Conservation (phyloP, 2,113 vertebrate genomes). For the Grammomys dolichurus region DNA sequence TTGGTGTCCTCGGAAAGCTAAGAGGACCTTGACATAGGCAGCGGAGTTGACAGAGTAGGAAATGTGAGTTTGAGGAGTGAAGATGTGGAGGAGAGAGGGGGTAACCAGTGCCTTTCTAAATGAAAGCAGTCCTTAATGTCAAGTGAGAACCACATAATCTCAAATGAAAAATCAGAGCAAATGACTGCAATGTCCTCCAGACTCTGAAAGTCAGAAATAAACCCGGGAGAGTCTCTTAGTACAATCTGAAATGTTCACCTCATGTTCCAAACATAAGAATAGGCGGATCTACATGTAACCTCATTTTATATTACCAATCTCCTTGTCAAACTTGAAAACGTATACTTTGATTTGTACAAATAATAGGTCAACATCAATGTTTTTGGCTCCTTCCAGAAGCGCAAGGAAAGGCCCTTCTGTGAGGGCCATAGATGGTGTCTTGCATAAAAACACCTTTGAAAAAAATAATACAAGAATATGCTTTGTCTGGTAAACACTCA, state of each 20-base stretch:
- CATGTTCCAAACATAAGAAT: slow-evolving; percentile 17
- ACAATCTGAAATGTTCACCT: slow-evolving; percentile 22
- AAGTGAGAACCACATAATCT: slow-evolving; percentile 11
- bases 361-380: neutral
- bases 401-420: neutral
- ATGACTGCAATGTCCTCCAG: neutral
- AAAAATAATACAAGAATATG: slow-evolving; percentile 32
- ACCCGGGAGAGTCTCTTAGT: neutral
- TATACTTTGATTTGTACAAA: neutral
- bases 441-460: neutral
- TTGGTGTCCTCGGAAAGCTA: neutral
- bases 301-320: slow-evolving; percentile 37
- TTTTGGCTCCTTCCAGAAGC: neutral
- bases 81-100: neutral
- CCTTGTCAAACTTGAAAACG: neutral
- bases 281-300: neutral
- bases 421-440: neutral
- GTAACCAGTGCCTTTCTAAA: neutral
- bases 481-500: slow-evolving; percentile 52
- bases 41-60: neutral
- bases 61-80: slow-evolving; percentile 5
- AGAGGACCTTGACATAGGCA: neutral
- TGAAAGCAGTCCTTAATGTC: slow-evolving; percentile 26
- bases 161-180: neutral
- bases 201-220: slow-evolving; percentile 9